Evolutionary conservation across 2,113 vertebrate species (phyloP), one percentile per base, ranked within the genome.

Genomic region (Tachycineta bicolor): DNA sequence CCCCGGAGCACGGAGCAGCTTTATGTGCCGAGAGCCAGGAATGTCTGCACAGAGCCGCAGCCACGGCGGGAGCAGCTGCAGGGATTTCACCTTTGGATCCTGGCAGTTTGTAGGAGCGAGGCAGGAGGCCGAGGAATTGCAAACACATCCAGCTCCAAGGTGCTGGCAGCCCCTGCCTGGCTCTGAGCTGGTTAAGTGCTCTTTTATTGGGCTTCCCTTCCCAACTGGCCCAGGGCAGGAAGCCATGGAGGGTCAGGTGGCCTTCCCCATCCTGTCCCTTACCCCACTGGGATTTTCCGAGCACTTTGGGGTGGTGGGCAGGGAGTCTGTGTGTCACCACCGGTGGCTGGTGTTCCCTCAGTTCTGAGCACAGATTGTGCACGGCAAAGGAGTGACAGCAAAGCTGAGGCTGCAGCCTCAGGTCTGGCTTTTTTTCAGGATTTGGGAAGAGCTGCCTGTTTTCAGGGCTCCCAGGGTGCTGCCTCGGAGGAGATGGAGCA

Each of bases 1-100:
- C 89, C 93, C 89, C n/a, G 90, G 63, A 77, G 31, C 78, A 24
- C 0, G 7, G 73, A 28, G 71, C 49, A 44, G 44, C 62, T 94
- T 94, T 69, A 88, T 39, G 21, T 63, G 83, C 87, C 2, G 22
- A 74, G 95, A 37, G 47, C 24, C 82, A 68, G 29, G 84, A 96
- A 88, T 14, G 77, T 89, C 78, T 96, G 94, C 52, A 17, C 7
- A 5, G 7, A 85, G 87, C 89, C 9, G 6, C 91, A 78, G 89
- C 56, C 67, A 43, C 2, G 43, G 49, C 31, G 12, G 85, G 59
- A 96, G 68, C 93, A 97, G 94, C 58, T 70, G 92, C 90, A 68
- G 86, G 74, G 95, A 79, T 88, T 86, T 91, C 96, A 94, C 89
- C 95, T 95, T 37, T 76, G 87, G 64, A 78, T 93, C 87, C 59